Conservation (phyloP, 2,888 invertebrate species). For the Cerastis rubricosa region DNA sequence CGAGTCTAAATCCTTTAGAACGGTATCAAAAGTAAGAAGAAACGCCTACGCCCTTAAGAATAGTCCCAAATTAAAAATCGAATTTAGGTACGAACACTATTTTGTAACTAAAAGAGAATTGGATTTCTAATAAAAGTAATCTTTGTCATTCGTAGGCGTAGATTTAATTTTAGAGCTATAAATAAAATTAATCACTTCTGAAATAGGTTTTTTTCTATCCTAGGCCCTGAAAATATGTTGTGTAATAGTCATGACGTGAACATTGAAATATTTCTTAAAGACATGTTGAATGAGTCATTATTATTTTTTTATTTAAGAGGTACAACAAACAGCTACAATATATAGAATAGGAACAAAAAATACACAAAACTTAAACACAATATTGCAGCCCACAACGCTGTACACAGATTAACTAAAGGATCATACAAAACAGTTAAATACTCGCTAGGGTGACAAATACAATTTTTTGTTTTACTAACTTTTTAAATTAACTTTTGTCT, state of each 20-base stretch:
- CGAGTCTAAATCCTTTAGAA: too few species aligned
- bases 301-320: too few species aligned
- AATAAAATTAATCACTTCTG: slow-evolving; percentile 14
- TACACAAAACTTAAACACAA: too few species aligned
- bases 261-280: slow-evolving; percentile 32
- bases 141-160: neutral
- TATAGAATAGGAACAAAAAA: too few species aligned
- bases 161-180: neutral
- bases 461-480: too few species aligned
- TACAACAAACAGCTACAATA: too few species aligned
- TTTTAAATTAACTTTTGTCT: too few species aligned
- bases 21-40: too few species aligned
- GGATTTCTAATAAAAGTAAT: neutral
- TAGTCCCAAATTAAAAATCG: neutral
- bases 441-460: too few species aligned
- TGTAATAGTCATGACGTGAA: slow-evolving; percentile 8
- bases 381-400: too few species aligned
- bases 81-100: neutral
- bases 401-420: too few species aligned
- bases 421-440: too few species aligned
- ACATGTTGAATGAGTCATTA: neutral
- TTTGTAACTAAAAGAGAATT: neutral
- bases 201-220: neutral
- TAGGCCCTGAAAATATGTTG: neutral
- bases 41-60: neutral